Base-by-base conservation (phyloP, 2,888 invertebrate genomes). In the Pseudococcus longispinus region DNA sequence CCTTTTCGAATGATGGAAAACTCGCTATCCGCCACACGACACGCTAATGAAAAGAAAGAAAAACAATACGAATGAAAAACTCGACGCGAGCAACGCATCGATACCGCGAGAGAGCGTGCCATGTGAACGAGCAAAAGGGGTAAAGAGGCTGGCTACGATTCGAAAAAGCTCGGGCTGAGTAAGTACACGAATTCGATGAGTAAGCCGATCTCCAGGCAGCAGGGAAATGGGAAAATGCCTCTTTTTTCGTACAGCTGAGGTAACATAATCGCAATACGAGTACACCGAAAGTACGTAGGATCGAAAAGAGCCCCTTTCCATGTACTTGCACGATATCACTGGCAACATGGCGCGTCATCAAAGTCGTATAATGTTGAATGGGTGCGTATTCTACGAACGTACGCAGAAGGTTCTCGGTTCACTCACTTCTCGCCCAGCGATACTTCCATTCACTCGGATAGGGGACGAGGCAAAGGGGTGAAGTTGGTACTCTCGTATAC, bases 31-130 rank as follows among this genome's bases (percentile, higher is more conserved):
- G n/a, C n/a, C n/a, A n/a, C 44, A 13, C 60, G 15, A 37, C 23
- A 15, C 23, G 60, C 60, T 60, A 60, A 60, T 60, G 23, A 60
- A 55, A 60, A 11, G 23, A 60, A 60, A 23, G 23, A 23, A 60
- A 60, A 60, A 60, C 60, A 60, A 23, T 60, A 60, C 60, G 60
- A 60, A 60, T 60, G 60, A 60, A 60, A 55, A 55, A 55, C n/a
- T n/a, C 1, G 37, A 8, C 2, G 37, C 37, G 37, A 37, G 37
- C 5, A 55, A 55, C n/a, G n/a, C 55, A 55, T 55, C 55, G 55
- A 55, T 55, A 55, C 55, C 55, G 37, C 9, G 37, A 37, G 37
- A 37, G 9, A 37, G 37, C 37, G n/a, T n/a, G n/a, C n/a, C n/a
- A n/a, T n/a, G n/a, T n/a, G n/a, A n/a, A n/a, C n/a, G n/a, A n/a